Evolutionary conservation across 2,888 invertebrate species (phyloP).

Genomic region (Mactromeris polynyma): DNA sequence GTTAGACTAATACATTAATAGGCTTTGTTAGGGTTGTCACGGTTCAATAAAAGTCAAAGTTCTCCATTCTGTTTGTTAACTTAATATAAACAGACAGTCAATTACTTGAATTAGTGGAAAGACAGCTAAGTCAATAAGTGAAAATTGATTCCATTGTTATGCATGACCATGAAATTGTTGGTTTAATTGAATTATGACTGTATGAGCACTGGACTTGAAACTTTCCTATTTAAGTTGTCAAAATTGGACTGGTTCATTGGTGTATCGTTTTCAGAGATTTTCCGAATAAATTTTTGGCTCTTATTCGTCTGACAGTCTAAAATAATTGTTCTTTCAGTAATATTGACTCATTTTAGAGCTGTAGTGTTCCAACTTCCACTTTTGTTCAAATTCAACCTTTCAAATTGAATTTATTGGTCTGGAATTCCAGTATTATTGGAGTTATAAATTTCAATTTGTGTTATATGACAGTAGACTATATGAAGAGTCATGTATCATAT

Average conservation of each 20-base stretch:
- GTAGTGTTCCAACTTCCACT: too few relatives aligned
- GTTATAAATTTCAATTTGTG: too few relatives aligned
- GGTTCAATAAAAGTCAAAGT: background rate
- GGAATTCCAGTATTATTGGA: too few relatives aligned
- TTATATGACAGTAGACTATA: too few relatives aligned
- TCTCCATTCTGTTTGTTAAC: background rate
- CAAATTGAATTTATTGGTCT: too few relatives aligned
- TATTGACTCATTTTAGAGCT: too few relatives aligned
- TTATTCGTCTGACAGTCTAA: too few relatives aligned
- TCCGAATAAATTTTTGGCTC: too few relatives aligned
- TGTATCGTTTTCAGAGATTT: too few relatives aligned
- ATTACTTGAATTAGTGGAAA: background rate
- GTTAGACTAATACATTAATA: background rate
- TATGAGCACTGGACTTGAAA: background rate
- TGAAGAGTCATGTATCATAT: too few relatives aligned
- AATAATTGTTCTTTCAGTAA: too few relatives aligned
- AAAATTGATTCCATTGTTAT: background rate
- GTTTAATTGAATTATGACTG: background rate
- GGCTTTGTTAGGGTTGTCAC: background rate
- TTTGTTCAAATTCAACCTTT: too few relatives aligned
- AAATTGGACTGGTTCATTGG: background rate
- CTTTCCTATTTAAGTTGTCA: background rate
- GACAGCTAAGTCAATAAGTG: conserved; percentile 17
- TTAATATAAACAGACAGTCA: background rate
- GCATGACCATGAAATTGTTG: background rate